Evolutionary conservation across 2,797 vertebrate species (phyloP).

Genomic region (Acropternis orthonyx): DNA sequence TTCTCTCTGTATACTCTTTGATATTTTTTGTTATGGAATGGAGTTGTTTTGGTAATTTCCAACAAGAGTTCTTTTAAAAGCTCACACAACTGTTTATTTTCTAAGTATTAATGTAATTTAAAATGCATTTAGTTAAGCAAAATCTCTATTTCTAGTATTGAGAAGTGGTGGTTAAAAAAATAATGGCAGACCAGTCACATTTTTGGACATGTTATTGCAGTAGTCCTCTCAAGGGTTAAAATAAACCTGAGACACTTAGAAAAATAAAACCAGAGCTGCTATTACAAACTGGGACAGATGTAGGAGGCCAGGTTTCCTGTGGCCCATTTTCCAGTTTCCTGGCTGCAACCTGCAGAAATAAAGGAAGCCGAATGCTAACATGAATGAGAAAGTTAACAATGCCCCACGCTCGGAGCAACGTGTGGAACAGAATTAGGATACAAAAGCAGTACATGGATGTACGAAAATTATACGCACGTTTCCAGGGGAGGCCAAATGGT

Average conservation of each 20-base stretch:
- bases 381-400: constrained; percentile 71
- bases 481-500: neutral
- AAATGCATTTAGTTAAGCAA: neutral
- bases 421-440: constrained; percentile 29
- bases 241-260: constrained; percentile 70
- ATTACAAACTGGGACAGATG: constrained; percentile 80
- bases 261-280: constrained; percentile 79
- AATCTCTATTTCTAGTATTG: neutral
- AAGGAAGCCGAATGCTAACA: constrained; percentile 69
- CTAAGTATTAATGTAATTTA: neutral
- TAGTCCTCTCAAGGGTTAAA: constrained; percentile 72
- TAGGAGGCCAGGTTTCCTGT: constrained; percentile 84
- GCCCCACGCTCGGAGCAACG: neutral
- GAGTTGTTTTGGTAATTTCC: neutral
- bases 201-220: neutral
- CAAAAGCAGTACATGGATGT: neutral
- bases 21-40: neutral
- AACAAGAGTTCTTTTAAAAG: neutral
- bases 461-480: neutral
- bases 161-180: neutral
- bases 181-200: neutral
- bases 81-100: neutral
- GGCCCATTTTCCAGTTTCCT: constrained; percentile 83
- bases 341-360: constrained; percentile 78
- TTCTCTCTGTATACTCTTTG: neutral